A percentile compares a stretch with the other conserved stretches of the same genome.
Evolutionary conservation across 2,113 vertebrate genomes (phyloP).

Genomic region (Gasterosteus nipponicus): DNA sequence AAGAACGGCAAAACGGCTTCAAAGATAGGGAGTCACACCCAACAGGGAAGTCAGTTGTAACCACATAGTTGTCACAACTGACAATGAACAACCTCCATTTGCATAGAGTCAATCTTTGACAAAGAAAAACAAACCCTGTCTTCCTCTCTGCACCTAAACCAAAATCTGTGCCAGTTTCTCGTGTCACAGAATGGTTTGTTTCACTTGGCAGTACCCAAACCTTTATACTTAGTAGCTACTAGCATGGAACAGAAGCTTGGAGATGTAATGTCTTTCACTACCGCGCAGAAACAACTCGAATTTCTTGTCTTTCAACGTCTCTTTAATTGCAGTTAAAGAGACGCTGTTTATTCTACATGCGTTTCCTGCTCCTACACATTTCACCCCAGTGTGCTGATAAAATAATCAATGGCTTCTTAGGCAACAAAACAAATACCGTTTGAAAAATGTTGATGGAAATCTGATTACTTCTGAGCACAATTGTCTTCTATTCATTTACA

Average conservation of each 20-base stretch:
- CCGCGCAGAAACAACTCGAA: not conserved
- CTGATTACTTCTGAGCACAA: not conserved
- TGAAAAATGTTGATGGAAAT: not conserved
- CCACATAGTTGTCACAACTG: not conserved
- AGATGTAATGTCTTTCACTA: conserved; percentile 7
- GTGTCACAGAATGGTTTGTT: not conserved
- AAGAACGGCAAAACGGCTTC: not conserved
- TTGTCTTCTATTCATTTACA: not conserved
- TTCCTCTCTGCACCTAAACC: not conserved
- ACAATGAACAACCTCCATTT: not conserved
- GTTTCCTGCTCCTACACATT: conserved; percentile 1
- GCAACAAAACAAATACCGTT: not conserved
- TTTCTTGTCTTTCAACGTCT: not conserved
- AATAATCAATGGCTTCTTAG: conserved; percentile 1
- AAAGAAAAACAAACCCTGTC: not conserved
- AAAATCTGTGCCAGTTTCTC: not conserved
- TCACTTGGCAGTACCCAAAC: not conserved
- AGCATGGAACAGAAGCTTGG: not conserved
- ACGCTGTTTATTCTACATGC: not conserved
- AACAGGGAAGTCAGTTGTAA: not conserved
- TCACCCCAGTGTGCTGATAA: conserved; percentile 1
- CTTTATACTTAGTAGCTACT: not conserved
- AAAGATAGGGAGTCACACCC: not conserved
- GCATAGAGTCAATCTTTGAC: not conserved
- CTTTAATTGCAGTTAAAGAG: not conserved